Evolutionary conservation across 2,113 vertebrate species (phyloP).

Genomic region (Oryzias woworae): DNA sequence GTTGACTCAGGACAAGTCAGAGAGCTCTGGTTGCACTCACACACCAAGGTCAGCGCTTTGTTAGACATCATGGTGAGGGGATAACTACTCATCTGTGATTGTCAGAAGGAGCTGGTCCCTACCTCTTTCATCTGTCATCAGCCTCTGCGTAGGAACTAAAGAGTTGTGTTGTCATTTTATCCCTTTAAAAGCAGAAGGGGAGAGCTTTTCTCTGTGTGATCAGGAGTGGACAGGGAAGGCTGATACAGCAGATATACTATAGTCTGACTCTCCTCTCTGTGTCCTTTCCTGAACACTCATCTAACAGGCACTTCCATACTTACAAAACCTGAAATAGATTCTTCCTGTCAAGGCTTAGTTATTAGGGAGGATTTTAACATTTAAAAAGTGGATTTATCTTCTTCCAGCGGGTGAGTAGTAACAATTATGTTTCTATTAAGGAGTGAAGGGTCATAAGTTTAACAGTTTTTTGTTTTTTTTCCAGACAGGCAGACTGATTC

Average conservation of each 20-base stretch:
- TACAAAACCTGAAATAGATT: slow-evolving; percentile 3
- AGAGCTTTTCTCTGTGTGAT: slow-evolving; percentile 47
- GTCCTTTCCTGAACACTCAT: slow-evolving; percentile 40
- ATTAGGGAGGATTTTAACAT: slow-evolving; percentile 31
- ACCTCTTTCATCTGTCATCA: slow-evolving; percentile 15
- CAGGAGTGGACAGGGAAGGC: slow-evolving; percentile 46
- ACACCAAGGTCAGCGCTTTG: slow-evolving; percentile 70
- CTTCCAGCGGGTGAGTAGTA: slow-evolving; percentile 55
- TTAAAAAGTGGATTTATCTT: slow-evolving; percentile 29
- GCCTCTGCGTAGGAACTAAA: slow-evolving; percentile 7
- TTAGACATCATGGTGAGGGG: slow-evolving; percentile 31
- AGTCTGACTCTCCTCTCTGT: slow-evolving; percentile 56
- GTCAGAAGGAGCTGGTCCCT: slow-evolving; percentile 34
- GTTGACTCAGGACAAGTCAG: slow-evolving; percentile 32
- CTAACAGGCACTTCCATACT: slow-evolving; percentile 13
- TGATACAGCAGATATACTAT: slow-evolving; percentile 70
- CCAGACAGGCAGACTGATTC: no score
- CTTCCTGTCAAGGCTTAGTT: slow-evolving; percentile 1
- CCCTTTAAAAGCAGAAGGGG: slow-evolving; percentile 26
- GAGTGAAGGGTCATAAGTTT: no score
- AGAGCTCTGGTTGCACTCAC: slow-evolving; percentile 70
- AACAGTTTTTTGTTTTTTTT: no score
- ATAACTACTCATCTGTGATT: slow-evolving; percentile 46
- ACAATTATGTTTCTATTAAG: not conserved
- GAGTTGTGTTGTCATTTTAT: slow-evolving; percentile 38